phyloP scores from a whole-genome alignment of 2,888 invertebrate species.

The Agelastica alni region DNA sequence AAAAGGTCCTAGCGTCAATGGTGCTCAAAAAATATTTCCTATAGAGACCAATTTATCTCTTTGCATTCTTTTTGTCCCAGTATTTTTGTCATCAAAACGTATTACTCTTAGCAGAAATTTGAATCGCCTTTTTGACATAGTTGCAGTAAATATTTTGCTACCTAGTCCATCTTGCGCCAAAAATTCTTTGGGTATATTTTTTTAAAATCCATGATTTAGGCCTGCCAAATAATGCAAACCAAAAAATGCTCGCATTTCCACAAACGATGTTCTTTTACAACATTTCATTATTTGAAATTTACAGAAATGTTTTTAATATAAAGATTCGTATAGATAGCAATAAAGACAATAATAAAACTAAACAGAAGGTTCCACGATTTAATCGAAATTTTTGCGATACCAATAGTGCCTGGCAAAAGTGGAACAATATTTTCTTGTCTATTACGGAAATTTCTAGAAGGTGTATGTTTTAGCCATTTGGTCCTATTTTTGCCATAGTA shows the following conservation, averaged over 20 bases:
- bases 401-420: conserved; percentile 3
- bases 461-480: not conserved
- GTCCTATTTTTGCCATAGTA: not conserved
- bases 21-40: conserved; percentile 4
- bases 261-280: not conserved
- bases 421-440: conserved; percentile 6
- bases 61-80: conserved; percentile 2
- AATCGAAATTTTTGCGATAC: not conserved
- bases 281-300: too few species aligned
- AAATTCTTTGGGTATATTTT: conserved; percentile 4
- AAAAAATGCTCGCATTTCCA: conserved; percentile 8
- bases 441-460: not conserved
- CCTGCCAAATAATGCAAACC: conserved; percentile 9
- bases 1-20: too few species aligned
- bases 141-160: conserved; percentile 2
- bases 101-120: conserved; percentile 1
- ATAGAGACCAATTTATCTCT: not conserved
- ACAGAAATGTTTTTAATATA: not conserved
- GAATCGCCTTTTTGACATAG: conserved; percentile 14
- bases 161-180: not conserved
- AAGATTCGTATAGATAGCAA: not conserved
- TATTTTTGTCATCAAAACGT: conserved; percentile 14
- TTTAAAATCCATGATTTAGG: not conserved
- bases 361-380: not conserved
- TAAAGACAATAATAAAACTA: not conserved